These are phyloP conservation scores for Tetanocera ferruginea DNA, from an alignment of 2,888 invertebrate genomes.

Conservation along the genomic window DNA sequence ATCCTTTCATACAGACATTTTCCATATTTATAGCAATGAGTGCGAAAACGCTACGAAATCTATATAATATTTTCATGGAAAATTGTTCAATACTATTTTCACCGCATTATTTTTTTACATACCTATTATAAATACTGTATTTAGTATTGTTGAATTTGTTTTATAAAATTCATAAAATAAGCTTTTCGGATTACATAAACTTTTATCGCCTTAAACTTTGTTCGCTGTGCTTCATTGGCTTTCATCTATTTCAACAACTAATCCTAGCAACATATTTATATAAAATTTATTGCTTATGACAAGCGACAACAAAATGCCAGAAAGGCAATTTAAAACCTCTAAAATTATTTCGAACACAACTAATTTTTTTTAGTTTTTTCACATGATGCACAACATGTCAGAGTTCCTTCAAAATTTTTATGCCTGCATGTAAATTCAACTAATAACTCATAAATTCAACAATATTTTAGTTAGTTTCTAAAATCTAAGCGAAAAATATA, in stretches of 20 bases:
- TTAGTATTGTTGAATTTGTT: too few species aligned
- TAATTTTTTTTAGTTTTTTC: background rate
- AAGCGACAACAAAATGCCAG: conserved; percentile 4
- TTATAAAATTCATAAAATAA: too few species aligned
- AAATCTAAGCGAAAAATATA: background rate
- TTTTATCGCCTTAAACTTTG: background rate
- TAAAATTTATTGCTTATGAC: conserved; percentile 21
- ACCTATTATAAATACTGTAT: too few species aligned
- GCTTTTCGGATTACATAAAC: too few species aligned
- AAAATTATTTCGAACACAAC: background rate
- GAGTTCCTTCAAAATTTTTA: background rate
- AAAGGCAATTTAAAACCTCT: background rate
- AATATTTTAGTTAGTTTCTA: background rate
- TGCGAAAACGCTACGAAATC: too few species aligned
- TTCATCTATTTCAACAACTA: background rate
- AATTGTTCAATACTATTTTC: too few species aligned
- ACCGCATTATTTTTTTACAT: too few species aligned
- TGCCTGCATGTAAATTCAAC: conserved; percentile 15
- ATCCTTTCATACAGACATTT: too few species aligned
- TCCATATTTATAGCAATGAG: too few species aligned
- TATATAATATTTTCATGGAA: too few species aligned
- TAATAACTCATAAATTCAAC: conserved; percentile 10
- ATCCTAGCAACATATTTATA: background rate
- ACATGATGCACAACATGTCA: background rate
- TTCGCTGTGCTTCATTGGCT: background rate